These are phyloP conservation scores for Ammodytes marinus DNA, from an alignment of 2,113 vertebrate genomes.

Conservation along the genomic window DNA sequence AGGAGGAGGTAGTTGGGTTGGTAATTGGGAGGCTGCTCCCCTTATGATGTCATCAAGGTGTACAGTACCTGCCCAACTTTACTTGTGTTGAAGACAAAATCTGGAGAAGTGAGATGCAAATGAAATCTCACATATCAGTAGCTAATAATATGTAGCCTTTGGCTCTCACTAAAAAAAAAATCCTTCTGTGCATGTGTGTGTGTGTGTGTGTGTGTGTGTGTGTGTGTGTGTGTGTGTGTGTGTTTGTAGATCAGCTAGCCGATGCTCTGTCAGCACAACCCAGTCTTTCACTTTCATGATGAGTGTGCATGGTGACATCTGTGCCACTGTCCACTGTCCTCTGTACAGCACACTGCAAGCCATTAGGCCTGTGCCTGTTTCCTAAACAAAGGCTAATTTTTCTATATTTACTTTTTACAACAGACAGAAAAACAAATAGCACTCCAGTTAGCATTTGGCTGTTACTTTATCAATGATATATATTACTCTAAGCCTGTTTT, in stretches of 20 bases:
- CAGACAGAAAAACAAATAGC: neutral
- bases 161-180: too few relatives aligned
- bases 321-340: neutral
- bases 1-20: too few relatives aligned
- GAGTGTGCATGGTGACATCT: constrained; percentile 31
- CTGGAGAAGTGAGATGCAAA: too few relatives aligned
- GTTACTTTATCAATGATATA: neutral
- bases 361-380: neutral
- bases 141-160: too few relatives aligned
- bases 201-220: neutral
- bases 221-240: neutral
- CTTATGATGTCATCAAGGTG: too few relatives aligned
- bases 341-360: neutral
- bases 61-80: too few relatives aligned
- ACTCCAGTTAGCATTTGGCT: neutral
- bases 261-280: constrained; percentile 50
- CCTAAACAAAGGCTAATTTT: too few relatives aligned
- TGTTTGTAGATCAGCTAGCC: constrained; percentile 55
- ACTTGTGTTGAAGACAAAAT: too few relatives aligned
- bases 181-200: neutral
- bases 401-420: neutral
- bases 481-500: neutral
- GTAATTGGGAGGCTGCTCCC: too few relatives aligned
- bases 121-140: too few relatives aligned
- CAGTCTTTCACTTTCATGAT: constrained; percentile 45